Percentiles rank a stretch among this genome's conserved stretches.
Conservation (phyloP, 2,113 vertebrate species). For the Parotia lawesii region DNA sequence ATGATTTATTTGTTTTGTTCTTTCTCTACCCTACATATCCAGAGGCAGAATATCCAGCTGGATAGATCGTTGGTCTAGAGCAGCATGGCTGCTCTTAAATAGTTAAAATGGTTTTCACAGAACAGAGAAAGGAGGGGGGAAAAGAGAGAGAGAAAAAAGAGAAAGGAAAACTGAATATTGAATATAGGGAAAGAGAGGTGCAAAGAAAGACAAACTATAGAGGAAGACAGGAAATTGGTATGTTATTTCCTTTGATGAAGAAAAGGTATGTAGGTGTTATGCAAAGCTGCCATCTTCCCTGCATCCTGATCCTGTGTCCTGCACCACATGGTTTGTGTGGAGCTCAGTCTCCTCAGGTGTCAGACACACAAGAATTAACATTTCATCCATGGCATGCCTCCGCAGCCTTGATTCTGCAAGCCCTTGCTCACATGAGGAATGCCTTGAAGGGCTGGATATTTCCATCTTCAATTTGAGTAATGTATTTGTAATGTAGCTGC, state of each 20-base stretch:
- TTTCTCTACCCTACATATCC: background rate
- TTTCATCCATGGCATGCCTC: constrained; percentile 35
- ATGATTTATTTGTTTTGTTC: background rate
- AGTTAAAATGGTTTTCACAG: background rate
- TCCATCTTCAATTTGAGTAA: constrained; percentile 15
- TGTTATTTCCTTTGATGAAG: background rate
- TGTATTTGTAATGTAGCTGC: background rate
- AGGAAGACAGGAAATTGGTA: background rate
- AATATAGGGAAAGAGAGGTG: background rate
- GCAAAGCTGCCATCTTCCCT: constrained; percentile 19
- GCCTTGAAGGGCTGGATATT: constrained; percentile 32
- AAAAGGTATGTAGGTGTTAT: background rate
- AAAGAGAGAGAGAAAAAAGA: background rate
- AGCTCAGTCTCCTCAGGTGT: background rate
- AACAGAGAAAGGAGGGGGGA: background rate
- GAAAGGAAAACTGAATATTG: background rate
- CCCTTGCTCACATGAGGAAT: constrained; percentile 25
- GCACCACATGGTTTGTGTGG: background rate
- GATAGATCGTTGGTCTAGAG: background rate
- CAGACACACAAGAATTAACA: constrained; percentile 3
- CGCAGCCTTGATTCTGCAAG: constrained; percentile 30
- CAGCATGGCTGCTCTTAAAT: background rate
- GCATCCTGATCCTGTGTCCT: constrained; percentile 1
- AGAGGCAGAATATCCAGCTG: background rate
- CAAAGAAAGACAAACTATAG: background rate